These are phyloP conservation scores for Dione vanillae DNA, from an alignment of 2,888 invertebrate genomes.

Conservation along the genomic window DNA sequence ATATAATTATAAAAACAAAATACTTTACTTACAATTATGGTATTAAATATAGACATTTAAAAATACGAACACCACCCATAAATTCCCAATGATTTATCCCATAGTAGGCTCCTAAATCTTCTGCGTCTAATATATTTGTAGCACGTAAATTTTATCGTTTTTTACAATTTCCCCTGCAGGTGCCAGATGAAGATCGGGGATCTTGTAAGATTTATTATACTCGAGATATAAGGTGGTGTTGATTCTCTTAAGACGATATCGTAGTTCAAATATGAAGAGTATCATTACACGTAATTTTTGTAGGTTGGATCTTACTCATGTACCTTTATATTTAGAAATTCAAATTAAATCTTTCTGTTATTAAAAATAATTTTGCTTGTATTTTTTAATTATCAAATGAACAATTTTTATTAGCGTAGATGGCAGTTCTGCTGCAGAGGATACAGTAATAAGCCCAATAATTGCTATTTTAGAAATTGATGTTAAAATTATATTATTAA, in stretches of 20 bases:
- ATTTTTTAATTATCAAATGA: no score
- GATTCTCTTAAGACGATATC: not conserved
- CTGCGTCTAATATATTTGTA: slow-evolving; percentile 33
- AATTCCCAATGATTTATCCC: slow-evolving; percentile 29
- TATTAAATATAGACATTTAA: not conserved
- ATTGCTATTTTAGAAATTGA: no score
- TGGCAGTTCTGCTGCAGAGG: no score
- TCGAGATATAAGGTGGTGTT: not conserved
- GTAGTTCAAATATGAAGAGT: not conserved
- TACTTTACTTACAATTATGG: not conserved
- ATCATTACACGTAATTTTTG: not conserved
- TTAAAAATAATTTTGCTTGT: no score
- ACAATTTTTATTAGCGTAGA: no score
- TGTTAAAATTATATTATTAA: no score
- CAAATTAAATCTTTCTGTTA: no score
- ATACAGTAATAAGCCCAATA: no score
- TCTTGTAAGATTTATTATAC: slow-evolving; percentile 7
- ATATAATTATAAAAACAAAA: no score
- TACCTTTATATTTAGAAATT: no score
- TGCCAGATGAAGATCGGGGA: slow-evolving; percentile 5
- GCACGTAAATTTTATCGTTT: slow-evolving; percentile 37
- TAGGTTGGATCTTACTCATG: not conserved
- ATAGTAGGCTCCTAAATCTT: slow-evolving; percentile 32
- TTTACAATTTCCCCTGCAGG: slow-evolving; percentile 18
- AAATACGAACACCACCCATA: not conserved